Evolutionary conservation across 2,888 invertebrate species (phyloP), one percentile per base, ranked within the genome.

Genomic region (Listrodromus nycthemerus): DNA sequence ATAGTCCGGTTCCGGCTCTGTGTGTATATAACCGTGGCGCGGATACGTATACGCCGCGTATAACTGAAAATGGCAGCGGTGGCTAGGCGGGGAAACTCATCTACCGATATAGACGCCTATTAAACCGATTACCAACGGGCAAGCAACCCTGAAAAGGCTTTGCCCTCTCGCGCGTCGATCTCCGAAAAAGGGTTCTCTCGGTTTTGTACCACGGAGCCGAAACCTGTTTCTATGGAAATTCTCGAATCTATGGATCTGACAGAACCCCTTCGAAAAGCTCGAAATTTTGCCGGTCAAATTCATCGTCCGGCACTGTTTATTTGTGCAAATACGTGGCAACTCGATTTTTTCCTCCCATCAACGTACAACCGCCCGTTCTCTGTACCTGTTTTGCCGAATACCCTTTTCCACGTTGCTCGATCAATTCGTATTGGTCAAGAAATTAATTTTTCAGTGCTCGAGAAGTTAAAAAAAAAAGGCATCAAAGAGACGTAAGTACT

Each of bases 61-160:
- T 66, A 67, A 79, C 71, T 84, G 79, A 48, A 82, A 79, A 76
- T 65, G 84, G 78, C 63, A 63, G 74, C 48, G 50, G 65, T 37
- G 61, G 30, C 61, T 78, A 78, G 48, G 58, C 80, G 73, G 19
- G 52, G 66, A 84, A 83, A 70, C 78, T 84, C 84, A 84, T 81
- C 80, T 69, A 63, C 83, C 86, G 84, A 85, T 73, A 74, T 81
- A 76, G 82, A 84, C 88, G 87, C 88, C 91, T 92, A 92, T 92
- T 92, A 93, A 92, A 92, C 90, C 92, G 91, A 93, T 93, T 92
- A 92, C 90, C 88, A 83, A 89, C 86, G 89, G 89, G 84, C 87
- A 89, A 89, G 89, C 90, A 87, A 85, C 78, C 85, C 85, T 86
- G 87, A 89, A 90, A 91, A 90, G 89, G 89, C 77, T 86, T 87